Evolutionary conservation across 2,113 vertebrate species (phyloP), one percentile per base, ranked within the genome.

Genomic region (Vidua chalybeata): DNA sequence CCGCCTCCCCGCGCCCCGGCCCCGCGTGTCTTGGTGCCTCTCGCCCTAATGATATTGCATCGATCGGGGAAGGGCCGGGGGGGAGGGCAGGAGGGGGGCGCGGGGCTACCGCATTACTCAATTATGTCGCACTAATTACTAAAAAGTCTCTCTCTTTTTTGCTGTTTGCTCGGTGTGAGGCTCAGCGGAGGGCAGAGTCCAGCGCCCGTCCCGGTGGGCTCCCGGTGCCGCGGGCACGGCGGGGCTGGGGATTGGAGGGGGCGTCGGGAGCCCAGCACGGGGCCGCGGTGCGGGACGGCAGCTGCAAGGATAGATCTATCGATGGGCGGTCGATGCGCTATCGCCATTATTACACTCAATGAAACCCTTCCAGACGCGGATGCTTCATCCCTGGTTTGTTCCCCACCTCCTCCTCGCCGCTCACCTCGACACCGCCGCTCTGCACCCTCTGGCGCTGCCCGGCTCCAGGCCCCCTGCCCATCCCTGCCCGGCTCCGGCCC

Each of bases 41-140:
- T 97, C 96, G 90, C 97, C 97, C 95, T 98, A 97, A 98, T 98
- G 97, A 97, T 96, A 96, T 90, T 43, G 73, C 94, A 98, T 98
- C 94, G 97, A 98, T 98, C 87, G 86, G 35, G 76, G 22, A 51
- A 94, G 97, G 84, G 72, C 30, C 59, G 92, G 84, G 87, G 85
- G 54, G 58, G 35, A 8, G 35, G 68, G 39, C 87, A 72, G 89
- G 64, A 71, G 87, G 33, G 31, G 64, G 68, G 55, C 35, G 68
- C 93, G 81, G 94, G 54, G 79, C 75, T 73, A 49, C 84, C 37
- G 52, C 59, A 37, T 73, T 51, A 97, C 96, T 97, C 98, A 96
- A 95, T 98, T 97, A 97, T 94, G 94, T 97, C 96, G 95, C 96
- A 96, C 97, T 98, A 98, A 98, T 98, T 98, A 97, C 96, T 90